A percentile compares a stretch with the other conserved stretches of the same genome.
Evolutionary conservation across 2,797 vertebrate species (phyloP).

Genomic region (Danio aesculapii): DNA sequence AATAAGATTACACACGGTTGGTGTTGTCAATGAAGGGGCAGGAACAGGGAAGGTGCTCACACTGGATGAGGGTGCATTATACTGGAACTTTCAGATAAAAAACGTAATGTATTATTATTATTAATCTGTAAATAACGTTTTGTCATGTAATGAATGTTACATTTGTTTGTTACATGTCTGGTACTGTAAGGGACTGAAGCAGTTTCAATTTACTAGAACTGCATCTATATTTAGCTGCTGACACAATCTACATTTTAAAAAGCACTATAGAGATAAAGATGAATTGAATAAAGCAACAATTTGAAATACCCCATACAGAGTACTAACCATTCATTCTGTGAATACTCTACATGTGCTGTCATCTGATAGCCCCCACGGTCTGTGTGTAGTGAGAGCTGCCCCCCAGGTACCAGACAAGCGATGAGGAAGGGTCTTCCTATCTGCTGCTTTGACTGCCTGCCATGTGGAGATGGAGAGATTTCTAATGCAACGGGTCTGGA

Average conservation of each 20-base stretch:
- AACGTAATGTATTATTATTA: neutral
- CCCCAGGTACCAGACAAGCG: neutral
- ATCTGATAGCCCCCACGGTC: neutral
- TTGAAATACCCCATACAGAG: neutral
- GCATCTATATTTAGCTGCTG: no score
- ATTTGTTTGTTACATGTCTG: neutral
- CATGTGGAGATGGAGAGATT: no score
- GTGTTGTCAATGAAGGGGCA: constrained; percentile 31
- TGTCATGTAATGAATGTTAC: neutral
- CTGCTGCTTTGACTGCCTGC: constrained; percentile 14
- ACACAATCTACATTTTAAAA: no score
- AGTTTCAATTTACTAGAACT: no score
- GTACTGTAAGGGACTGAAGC: no score
- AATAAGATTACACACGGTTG: constrained; percentile 69
- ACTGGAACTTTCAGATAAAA: constrained; percentile 24
- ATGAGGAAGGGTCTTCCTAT: constrained; percentile 22
- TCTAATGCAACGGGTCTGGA: no score
- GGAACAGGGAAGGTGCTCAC: neutral
- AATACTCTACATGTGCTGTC: neutral
- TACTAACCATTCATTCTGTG: neutral
- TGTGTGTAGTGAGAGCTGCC: constrained; percentile 56
- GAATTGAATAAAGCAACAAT: no score
- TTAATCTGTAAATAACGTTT: neutral
- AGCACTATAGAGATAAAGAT: no score
- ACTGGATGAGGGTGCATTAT: constrained; percentile 15